Evolutionary conservation across 1,140 invertebrate genomes (phyloP).

Genomic region (Lycorma delicatula): DNA sequence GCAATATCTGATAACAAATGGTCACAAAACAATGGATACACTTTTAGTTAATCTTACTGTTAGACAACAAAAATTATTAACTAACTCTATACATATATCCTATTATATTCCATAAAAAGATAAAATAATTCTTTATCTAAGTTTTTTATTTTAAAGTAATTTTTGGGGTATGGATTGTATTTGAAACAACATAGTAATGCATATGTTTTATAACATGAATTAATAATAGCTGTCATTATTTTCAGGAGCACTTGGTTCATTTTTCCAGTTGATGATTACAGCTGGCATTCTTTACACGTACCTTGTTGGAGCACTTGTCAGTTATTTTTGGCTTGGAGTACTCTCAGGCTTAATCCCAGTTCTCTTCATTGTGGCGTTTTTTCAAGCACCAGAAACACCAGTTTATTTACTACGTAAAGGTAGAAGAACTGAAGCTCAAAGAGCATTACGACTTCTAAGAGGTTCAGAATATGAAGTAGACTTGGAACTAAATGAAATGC

Average conservation of each 20-base stretch:
- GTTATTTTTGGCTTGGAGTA: slow-evolving; percentile 21
- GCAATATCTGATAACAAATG: too few species aligned
- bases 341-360: slow-evolving; percentile 38
- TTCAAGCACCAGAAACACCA: slow-evolving; percentile 44
- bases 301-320: slow-evolving; percentile 20
- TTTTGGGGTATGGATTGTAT: too few species aligned
- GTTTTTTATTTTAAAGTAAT: too few species aligned
- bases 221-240: too few species aligned
- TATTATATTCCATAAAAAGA: too few species aligned
- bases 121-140: too few species aligned
- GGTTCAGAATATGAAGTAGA: slow-evolving; percentile 57
- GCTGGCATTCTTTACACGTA: slow-evolving; percentile 40
- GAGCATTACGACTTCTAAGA: slow-evolving; percentile 44
- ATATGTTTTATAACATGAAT: too few species aligned
- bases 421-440: slow-evolving; percentile 26
- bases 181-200: too few species aligned
- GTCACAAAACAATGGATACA: too few species aligned
- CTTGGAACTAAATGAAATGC: slow-evolving; percentile 60
- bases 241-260: slow-evolving; percentile 48
- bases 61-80: too few species aligned
- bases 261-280: slow-evolving; percentile 74
- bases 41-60: too few species aligned
- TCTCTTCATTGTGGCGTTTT: slow-evolving; percentile 40
- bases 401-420: slow-evolving; percentile 30
- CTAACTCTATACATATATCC: too few species aligned